Evolutionary conservation across 2,888 invertebrate genomes (phyloP), one percentile per base, ranked within the genome.

Genomic region (Automeris io): DNA sequence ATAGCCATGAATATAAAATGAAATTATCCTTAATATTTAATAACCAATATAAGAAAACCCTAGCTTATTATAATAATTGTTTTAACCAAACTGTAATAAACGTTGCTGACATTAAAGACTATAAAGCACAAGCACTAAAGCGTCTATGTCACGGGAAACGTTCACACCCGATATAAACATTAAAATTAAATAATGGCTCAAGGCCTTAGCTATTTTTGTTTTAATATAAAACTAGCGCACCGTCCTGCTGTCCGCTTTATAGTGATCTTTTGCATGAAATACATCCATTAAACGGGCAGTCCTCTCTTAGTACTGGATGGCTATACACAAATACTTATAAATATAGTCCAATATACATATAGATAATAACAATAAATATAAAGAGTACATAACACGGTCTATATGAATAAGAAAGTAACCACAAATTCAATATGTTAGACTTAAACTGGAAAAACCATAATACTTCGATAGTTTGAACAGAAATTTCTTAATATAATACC

Each of bases 181-280:
- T 76, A 74, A 74, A 73, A 77, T 77, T 76, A 77, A 77, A 79
- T 79, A 80, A 77, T 76, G 67, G 78, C 73, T 65, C 82, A 82
- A 82, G 82, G 81, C 63, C 61, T 42, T 37, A 57, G 70, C 70
- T 81, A 77, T 80, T 81, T 80, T 73, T 56, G 72, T 74, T 74
- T 69, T 69, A 70, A 56, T 62, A 61, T 57, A 57, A 60, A 55
- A 48, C 46, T 55, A 47, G 56, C 53, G 61, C 62, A 60, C 64
- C 58, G 62, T 46, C 42, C 44, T 40, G 41, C 37, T 45, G 21
- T 9, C 9, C 22, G 9, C 21, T 37, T 29, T 29, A 29, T 29
- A 29, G 29, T 29, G 16, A 29, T 29, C 29, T 29, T 29, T 29
- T 16, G 16, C 29, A 29, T 29, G 29, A 16, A 29, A 29, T 16